Base-by-base conservation (phyloP, 1,140 invertebrate species). In the Littorina saxatilis region DNA sequence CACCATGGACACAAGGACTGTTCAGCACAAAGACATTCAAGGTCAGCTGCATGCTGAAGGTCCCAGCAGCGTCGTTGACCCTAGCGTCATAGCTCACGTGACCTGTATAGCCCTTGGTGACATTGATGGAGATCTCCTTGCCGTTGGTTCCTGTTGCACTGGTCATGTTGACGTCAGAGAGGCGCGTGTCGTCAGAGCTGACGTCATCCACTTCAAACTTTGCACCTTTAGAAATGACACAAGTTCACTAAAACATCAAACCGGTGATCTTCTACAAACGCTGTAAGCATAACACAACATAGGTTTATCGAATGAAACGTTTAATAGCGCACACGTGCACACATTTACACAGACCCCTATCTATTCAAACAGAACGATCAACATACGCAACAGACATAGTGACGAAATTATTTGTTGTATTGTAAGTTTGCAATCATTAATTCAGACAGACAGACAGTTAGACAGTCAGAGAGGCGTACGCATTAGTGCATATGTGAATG, bases 61-160 rank as follows among this genome's bases (percentile, higher is more conserved):
- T 13, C 17, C 37, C 39, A 20, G 68, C 68, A n/a, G 37, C 68
- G 68, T 72, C 68, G 23, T 72, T 72, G 35, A 72, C 40, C 35
- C 68, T 39, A n/a, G 40, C 68, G 35, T 72, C 40, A n/a, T 72
- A 72, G 35, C 7, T n/a, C 68, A 72, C 68, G 37, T 72, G 68
- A 40, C 68, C 68, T 20, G 37, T 9, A 37, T 40, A 72, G 40
- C 37, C 35, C 2, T 35, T 2, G 68, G 68, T 7, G 23, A 40
- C 2, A 37, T 37, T 72, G 13, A 72, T 35, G 9, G 37, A 5
- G 15, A 72, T 43, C 35, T 72, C 68, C 35, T 72, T 72, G 17
- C 68, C 68, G 23, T 37, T 27, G 37, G 40, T 40, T 39, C 7
- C 2, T 1, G 35, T 4, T 9, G 68, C 32, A 20, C 35, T 27